Percentiles rank a stretch among this genome's conserved stretches.
phyloP scores from a whole-genome alignment of 2,113 vertebrate genomes.

The Calidris pugnax region DNA sequence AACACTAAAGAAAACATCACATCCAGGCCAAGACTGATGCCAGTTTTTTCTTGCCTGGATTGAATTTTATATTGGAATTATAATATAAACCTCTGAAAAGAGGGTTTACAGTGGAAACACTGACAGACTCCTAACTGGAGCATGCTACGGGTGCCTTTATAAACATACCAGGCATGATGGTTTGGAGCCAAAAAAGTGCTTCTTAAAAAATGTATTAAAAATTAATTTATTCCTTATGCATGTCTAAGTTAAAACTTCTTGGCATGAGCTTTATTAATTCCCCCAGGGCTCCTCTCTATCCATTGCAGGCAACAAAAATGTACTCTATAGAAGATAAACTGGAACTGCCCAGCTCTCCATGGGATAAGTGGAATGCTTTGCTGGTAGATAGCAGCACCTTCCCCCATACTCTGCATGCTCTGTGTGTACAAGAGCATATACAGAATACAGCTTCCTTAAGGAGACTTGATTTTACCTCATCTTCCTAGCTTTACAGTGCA shows the following conservation, averaged over 20 bases:
- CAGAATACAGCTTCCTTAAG: not conserved
- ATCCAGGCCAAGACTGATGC: not conserved
- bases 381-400: not conserved
- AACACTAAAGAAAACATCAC: not conserved
- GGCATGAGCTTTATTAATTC: slow-evolving; percentile 10
- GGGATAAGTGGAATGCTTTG: slow-evolving; percentile 7
- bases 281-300: slow-evolving; percentile 6
- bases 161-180: slow-evolving; percentile 39
- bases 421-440: fast-evolving
- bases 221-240: slow-evolving; percentile 62
- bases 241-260: slow-evolving; percentile 28
- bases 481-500: not conserved
- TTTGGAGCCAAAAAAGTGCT: slow-evolving; percentile 46
- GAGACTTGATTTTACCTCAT: not conserved
- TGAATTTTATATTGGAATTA: slow-evolving; percentile 31
- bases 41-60: not conserved
- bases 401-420: not conserved
- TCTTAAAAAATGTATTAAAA: slow-evolving; percentile 68
- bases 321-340: not conserved
- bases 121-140: slow-evolving; percentile 27
- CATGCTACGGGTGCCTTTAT: slow-evolving; percentile 1
- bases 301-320: slow-evolving; percentile 26
- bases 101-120: slow-evolving; percentile 53
- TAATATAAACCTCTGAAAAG: slow-evolving; percentile 31
- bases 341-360: not conserved